These are phyloP conservation scores for Umimayanthus chanpuru DNA, from an alignment of 92 coral and sea anemone genomes.

Conservation along the genomic window DNA sequence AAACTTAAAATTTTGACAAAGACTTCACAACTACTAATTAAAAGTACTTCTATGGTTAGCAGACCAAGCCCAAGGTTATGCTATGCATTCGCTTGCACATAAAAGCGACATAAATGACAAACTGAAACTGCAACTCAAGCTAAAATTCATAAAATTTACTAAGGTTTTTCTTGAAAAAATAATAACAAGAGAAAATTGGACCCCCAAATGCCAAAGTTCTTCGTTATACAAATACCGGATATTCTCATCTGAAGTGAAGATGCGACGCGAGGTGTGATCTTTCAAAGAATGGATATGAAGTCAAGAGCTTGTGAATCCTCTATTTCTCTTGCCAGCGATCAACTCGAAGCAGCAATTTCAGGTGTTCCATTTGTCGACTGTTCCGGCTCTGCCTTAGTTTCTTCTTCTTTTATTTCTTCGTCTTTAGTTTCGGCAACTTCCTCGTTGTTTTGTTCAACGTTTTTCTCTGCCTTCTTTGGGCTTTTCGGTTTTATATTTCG, in stretches of 20 bases:
- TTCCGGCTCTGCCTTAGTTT: background rate
- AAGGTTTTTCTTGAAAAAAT: no score
- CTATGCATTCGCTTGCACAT: background rate
- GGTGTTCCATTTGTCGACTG: slow-evolving; percentile 31
- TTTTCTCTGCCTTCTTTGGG: background rate
- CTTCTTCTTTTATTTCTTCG: slow-evolving; percentile 7
- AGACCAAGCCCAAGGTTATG: background rate
- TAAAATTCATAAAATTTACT: no score
- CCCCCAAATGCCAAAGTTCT: background rate
- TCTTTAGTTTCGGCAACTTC: slow-evolving; percentile 10
- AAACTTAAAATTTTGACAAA: background rate
- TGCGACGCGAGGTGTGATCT: background rate
- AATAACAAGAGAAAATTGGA: background rate
- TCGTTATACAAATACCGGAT: background rate
- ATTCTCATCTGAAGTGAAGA: background rate
- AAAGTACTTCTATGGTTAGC: background rate
- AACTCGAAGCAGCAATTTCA: slow-evolving; percentile 37
- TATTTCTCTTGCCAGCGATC: background rate
- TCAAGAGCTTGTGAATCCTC: background rate
- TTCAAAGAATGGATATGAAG: background rate
- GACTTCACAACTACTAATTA: background rate
- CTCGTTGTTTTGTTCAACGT: slow-evolving; percentile 50
- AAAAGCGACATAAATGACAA: background rate
- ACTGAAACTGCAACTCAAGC: background rate
- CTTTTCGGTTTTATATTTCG: slow-evolving; percentile 18